Base-by-base conservation (phyloP, 2,113 vertebrate species). In the Heptranchias perlo region DNA sequence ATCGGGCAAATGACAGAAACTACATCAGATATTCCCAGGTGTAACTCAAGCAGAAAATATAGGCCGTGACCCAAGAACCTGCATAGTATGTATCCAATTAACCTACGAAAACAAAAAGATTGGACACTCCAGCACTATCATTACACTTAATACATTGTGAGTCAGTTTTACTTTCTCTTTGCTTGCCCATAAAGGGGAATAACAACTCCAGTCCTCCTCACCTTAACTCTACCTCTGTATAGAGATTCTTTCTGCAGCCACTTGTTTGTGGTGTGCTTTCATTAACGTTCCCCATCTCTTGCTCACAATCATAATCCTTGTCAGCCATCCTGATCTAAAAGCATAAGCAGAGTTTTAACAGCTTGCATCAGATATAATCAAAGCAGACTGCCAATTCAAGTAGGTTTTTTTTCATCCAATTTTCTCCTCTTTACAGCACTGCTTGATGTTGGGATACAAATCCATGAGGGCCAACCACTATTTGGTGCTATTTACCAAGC, bases 281-380 rank as follows among this genome's bases (percentile, higher is more conserved):
- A 62, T 62, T 62, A 16, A 93, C n/a, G 14, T 18, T 62, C 16
- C 14, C 89, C 35, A 62, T 21, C 58, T 39, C 39, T 62, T 93
- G 89, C n/a, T 93, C 89, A 23, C 89, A 23, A 2, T 39, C 58
- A 62, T 93, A 64, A 93, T 93, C 58, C n/a, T 62, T 93, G 18
- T 93, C 58, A 18, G 89, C 58, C 89, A 93, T 93, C 35, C 18
- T 93, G 58, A 62, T 93, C 58, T 39, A 39, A 62, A 93, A 93
- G 58, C 61, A 44, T 18, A 82, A 62, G 58, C 35, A 92, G 87
- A 62, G 54, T 93, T 93, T 47, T 93, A 64, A 64, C 35, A 64
- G 89, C 13, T 93, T 44, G 28, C 89, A 61, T 62, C 54, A 39
- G 54, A 92, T 92, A 39, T 61, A 61, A 87, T 87, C 47, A 87